phyloP scores from a whole-genome alignment of 2,797 vertebrate genomes.

The Megaceryle alcyon region DNA sequence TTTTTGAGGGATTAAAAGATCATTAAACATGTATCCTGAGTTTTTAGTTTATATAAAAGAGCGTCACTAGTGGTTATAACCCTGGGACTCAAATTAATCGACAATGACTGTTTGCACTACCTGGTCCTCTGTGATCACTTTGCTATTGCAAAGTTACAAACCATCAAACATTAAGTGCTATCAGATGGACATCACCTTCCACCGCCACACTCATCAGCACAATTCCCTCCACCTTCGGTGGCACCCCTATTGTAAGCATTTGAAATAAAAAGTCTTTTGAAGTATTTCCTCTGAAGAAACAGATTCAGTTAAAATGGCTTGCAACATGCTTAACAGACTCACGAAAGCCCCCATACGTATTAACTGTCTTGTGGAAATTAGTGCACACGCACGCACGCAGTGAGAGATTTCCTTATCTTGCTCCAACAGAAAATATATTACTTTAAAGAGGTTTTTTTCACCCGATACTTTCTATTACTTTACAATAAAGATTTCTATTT shows the following conservation, averaged over 20 bases:
- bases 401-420: background rate
- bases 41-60: background rate
- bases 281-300: conserved; percentile 12
- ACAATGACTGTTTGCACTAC: background rate
- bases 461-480: background rate
- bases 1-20: background rate
- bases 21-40: background rate
- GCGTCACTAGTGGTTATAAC: background rate
- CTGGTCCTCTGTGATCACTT: background rate
- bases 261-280: background rate
- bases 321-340: background rate
- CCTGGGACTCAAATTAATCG: background rate
- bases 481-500: background rate
- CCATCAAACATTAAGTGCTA: background rate
- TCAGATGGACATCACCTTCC: background rate
- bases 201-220: background rate
- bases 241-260: background rate
- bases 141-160: background rate
- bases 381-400: background rate
- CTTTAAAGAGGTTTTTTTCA: background rate
- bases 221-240: accelerated
- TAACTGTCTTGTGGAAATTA: background rate
- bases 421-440: background rate
- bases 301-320: background rate
- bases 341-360: background rate